phyloP scores from a whole-genome alignment of 2,797 vertebrate genomes.

The Typhlichthys subterraneus region DNA sequence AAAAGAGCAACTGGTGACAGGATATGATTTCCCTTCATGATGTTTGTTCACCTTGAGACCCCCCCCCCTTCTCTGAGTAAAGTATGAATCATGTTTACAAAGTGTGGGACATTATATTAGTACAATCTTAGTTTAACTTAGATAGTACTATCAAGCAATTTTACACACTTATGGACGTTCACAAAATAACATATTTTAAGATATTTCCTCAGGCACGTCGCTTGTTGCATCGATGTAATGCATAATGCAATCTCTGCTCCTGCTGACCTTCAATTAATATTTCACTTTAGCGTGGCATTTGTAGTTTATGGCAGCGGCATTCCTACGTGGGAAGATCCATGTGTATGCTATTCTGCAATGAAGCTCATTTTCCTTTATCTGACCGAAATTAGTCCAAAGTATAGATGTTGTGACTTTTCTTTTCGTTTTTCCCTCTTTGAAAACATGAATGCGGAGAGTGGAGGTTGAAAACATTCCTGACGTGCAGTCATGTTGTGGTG shows the following conservation, averaged over 20 bases:
- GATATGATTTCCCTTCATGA: conserved; percentile 2
- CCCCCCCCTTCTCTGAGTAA: not conserved
- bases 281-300: conserved; percentile 44
- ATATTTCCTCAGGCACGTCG: conserved; percentile 14
- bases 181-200: too few species aligned
- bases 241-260: conserved; percentile 49
- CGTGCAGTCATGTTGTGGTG: conserved; percentile 28
- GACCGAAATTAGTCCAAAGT: not conserved
- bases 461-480: conserved; percentile 21
- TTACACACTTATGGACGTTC: too few species aligned
- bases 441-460: conserved; percentile 9
- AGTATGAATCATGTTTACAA: not conserved
- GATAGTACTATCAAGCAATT: too few species aligned
- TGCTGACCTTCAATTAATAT: conserved; percentile 60
- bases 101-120: too few species aligned
- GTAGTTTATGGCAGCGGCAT: conserved; percentile 52
- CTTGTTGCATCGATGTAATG: conserved; percentile 27
- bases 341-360: conserved; percentile 39
- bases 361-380: conserved; percentile 3
- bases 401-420: conserved; percentile 3
- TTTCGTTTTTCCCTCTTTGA: conserved; percentile 4
- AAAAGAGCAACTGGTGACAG: conserved; percentile 34
- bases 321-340: conserved; percentile 45
- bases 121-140: too few species aligned
- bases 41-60: not conserved